Evolutionary conservation across 2,113 vertebrate species (phyloP).

Genomic region (Cebus imitator): DNA sequence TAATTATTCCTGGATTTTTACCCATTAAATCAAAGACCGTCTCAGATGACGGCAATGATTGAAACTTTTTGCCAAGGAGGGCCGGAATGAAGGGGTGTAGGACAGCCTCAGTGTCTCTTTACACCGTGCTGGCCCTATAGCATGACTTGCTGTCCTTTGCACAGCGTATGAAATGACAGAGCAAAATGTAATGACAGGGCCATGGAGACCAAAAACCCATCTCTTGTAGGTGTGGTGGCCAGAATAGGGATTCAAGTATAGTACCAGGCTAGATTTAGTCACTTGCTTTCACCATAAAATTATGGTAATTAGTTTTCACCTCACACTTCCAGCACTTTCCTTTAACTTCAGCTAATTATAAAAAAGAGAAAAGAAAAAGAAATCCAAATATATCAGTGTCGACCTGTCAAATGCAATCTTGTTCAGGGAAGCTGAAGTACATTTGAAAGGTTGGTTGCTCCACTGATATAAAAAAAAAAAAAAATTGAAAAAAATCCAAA

Average conservation of each 20-base stretch:
- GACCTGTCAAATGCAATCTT: slow-evolving; percentile 41
- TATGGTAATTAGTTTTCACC: not conserved
- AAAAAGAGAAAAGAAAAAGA: slow-evolving; percentile 42
- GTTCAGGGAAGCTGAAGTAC: slow-evolving; percentile 67
- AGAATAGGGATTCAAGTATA: not conserved
- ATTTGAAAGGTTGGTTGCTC: slow-evolving; percentile 64
- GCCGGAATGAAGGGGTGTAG: slow-evolving; percentile 64
- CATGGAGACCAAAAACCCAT: not conserved
- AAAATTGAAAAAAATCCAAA: slow-evolving; percentile 15
- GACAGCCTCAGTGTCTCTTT: slow-evolving; percentile 72
- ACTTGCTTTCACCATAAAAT: not conserved
- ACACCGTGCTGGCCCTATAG: not conserved
- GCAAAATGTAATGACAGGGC: not conserved
- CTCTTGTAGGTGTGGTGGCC: not conserved
- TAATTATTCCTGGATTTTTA: slow-evolving; percentile 83
- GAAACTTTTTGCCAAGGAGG: slow-evolving; percentile 71
- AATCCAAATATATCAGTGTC: slow-evolving; percentile 65
- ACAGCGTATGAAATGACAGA: not conserved
- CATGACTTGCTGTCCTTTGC: not conserved
- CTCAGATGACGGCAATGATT: slow-evolving; percentile 81
- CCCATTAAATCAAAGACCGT: slow-evolving; percentile 79
- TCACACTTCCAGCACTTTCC: not conserved
- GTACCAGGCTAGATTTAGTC: not conserved
- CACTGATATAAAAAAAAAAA: slow-evolving; percentile 43
- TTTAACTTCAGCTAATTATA: slow-evolving; percentile 35